phyloP scores from a whole-genome alignment of 2,113 vertebrate species.

The Vidua chalybeata region DNA sequence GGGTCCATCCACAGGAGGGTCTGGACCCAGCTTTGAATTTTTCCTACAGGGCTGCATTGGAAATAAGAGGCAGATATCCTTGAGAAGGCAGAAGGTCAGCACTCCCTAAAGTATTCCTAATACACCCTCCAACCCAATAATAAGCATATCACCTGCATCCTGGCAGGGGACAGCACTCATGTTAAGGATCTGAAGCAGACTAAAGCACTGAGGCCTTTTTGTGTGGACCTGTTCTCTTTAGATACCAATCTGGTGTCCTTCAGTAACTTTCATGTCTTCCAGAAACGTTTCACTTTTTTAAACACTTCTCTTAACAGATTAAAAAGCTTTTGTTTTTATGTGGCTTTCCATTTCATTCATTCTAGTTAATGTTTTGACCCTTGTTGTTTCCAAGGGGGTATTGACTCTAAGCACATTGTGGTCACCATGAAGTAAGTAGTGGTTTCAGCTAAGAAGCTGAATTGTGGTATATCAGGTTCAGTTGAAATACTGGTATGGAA shows the following conservation, averaged over 20 bases:
- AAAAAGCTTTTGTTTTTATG: not conserved
- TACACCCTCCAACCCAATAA: not conserved
- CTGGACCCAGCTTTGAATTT: not conserved
- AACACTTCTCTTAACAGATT: not conserved
- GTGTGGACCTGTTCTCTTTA: not conserved
- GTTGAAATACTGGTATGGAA: not conserved
- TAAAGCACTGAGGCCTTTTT: not conserved
- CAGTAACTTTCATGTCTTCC: not conserved
- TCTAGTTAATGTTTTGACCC: not conserved
- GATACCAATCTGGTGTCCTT: not conserved
- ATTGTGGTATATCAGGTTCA: rapidly evolving
- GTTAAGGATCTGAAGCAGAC: not conserved
- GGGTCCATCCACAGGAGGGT: not conserved
- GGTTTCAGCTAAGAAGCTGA: not conserved
- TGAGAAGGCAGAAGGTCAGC: not conserved
- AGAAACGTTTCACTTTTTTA: not conserved
- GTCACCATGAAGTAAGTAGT: not conserved
- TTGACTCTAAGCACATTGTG: not conserved
- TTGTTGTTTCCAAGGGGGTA: not conserved
- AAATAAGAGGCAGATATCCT: not conserved
- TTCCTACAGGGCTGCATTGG: not conserved
- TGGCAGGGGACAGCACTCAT: not conserved
- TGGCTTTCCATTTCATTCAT: not conserved
- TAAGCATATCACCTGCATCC: not conserved
- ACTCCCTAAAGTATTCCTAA: not conserved